A percentile compares a stretch with the other conserved stretches of the same genome.
Evolutionary conservation across 1,140 invertebrate species (phyloP).

Genomic region (Drosophila ironensis): DNA sequence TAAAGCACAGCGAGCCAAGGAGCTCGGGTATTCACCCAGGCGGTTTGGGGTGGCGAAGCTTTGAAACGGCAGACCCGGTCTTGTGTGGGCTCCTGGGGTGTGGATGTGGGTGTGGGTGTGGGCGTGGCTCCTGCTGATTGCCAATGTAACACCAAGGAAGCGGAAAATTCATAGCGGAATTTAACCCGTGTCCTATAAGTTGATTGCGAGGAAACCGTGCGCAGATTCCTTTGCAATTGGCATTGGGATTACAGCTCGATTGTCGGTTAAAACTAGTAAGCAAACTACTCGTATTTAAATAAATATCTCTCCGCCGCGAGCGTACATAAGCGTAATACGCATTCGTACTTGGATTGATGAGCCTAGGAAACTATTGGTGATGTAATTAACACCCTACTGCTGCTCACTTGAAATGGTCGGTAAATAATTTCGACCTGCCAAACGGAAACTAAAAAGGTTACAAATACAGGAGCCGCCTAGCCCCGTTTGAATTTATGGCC

Average conservation of each 20-base stretch:
- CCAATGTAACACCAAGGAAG: conserved; percentile 55
- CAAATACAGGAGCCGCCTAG: conserved; percentile 50
- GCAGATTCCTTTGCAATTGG: too few relatives aligned
- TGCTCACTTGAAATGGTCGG: conserved; percentile 45
- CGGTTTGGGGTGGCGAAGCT: not conserved
- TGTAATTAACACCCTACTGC: too few relatives aligned
- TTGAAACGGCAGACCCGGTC: too few relatives aligned
- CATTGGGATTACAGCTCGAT: too few relatives aligned
- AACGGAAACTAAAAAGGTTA: conserved; percentile 52
- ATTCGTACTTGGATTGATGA: too few relatives aligned
- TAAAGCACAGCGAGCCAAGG: conserved; percentile 46
- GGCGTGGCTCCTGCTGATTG: conserved; percentile 42
- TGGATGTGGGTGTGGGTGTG: not conserved
- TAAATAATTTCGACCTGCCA: conserved; percentile 60
- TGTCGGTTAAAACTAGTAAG: too few relatives aligned
- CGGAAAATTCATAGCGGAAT: not conserved
- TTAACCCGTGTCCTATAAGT: conserved; percentile 13
- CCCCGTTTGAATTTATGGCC: conserved; percentile 54
- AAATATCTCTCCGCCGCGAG: too few relatives aligned
- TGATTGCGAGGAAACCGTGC: too few relatives aligned
- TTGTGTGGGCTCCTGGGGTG: not conserved
- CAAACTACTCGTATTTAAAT: too few relatives aligned
- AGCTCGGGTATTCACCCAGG: not conserved
- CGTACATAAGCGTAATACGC: too few relatives aligned
- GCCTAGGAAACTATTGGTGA: too few relatives aligned